phyloP scores from a whole-genome alignment of 2,888 invertebrate genomes.

The Galerucella nymphaeae region DNA sequence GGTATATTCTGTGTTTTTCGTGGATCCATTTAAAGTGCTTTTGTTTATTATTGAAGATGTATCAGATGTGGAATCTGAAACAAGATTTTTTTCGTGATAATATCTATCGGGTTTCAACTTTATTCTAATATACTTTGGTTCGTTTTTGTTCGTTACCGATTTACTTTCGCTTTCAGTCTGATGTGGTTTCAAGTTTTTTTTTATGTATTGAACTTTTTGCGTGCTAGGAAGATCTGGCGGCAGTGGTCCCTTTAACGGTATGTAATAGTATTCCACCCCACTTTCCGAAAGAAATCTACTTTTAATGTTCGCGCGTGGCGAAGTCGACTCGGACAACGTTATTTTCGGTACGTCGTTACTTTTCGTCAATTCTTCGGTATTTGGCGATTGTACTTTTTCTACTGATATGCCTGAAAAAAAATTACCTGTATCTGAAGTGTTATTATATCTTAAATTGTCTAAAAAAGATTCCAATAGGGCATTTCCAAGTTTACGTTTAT shows the following conservation, averaged over 20 bases:
- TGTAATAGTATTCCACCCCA: conserved; percentile 65
- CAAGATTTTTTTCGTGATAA: conserved; percentile 61
- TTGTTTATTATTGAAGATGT: conserved; percentile 54
- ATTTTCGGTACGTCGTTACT: conserved; percentile 49
- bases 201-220: conserved; percentile 11
- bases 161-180: not conserved
- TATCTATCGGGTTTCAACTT: conserved; percentile 82
- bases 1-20: not conserved
- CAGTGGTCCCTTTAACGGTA: conserved; percentile 65
- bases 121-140: conserved; percentile 72
- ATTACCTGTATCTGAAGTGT: not conserved
- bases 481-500: too few species aligned
- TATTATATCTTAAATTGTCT: too few species aligned
- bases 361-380: conserved; percentile 40
- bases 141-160: conserved; percentile 45
- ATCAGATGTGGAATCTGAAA: conserved; percentile 67
- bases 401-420: conserved; percentile 45
- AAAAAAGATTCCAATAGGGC: too few species aligned
- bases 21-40: not conserved
- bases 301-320: conserved; percentile 41
- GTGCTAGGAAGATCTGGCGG: conserved; percentile 48
- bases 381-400: conserved; percentile 34
- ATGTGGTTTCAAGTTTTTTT: conserved; percentile 29
- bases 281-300: conserved; percentile 60
- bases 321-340: conserved; percentile 48